A percentile compares a stretch with the other conserved stretches of the same genome.
Conservation (phyloP, 1,140 invertebrate genomes). For the Cydia fagiglandana region DNA sequence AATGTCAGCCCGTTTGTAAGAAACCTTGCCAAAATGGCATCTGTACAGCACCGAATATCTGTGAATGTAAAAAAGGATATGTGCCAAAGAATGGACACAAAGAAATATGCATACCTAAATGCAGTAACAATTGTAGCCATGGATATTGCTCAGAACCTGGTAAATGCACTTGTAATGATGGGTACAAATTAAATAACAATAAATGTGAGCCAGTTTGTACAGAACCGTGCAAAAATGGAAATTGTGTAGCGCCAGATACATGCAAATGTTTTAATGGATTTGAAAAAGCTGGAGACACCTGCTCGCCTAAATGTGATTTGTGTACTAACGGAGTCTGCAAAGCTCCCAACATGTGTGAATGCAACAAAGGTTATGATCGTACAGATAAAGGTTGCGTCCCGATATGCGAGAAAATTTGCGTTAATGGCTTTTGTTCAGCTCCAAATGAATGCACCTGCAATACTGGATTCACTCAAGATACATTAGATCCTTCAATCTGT, state of each 20-base stretch:
- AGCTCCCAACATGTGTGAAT: constrained; percentile 73
- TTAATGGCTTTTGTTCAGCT: constrained; percentile 66
- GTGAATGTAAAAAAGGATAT: constrained; percentile 39
- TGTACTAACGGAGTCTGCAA: constrained; percentile 80
- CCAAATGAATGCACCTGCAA: constrained; percentile 44
- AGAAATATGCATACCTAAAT: constrained; percentile 12
- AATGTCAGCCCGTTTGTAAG: constrained; percentile 53
- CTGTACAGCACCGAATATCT: constrained; percentile 53
- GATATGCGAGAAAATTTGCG: constrained; percentile 67
- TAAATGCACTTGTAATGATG: not conserved
- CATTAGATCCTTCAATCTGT: constrained; percentile 33
- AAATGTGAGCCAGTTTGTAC: constrained; percentile 55
- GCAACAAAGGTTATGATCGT: constrained; percentile 50
- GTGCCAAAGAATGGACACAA: not conserved
- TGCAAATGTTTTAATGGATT: constrained; percentile 19
- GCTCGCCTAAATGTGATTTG: constrained; percentile 44
- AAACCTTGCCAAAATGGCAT: constrained; percentile 74
- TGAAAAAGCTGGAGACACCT: not conserved
- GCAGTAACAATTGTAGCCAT: not conserved
- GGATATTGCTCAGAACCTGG: not conserved
- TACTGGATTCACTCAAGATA: constrained; percentile 32
- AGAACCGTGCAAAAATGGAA: constrained; percentile 69
- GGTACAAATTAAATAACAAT: not conserved
- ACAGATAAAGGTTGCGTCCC: constrained; percentile 57
- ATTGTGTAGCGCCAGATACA: constrained; percentile 10